Evolutionary conservation across 2,113 vertebrate genomes (phyloP).

Genomic region (Oryzias melastigma): DNA sequence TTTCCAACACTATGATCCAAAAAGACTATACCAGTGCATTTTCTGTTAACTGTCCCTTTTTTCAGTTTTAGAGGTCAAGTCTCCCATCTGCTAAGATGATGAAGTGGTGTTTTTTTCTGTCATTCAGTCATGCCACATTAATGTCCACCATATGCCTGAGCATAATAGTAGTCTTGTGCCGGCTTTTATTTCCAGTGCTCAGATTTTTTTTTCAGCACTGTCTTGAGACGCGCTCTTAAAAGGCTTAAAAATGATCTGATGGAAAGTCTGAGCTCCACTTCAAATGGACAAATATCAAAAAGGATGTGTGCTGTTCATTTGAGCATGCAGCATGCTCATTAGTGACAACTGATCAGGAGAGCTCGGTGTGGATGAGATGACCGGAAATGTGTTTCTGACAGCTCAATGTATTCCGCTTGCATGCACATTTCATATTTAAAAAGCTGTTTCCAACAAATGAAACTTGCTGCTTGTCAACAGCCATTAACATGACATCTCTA

Average conservation of each 20-base stretch:
- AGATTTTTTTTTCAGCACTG: conserved; percentile 37
- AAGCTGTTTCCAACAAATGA: conserved; percentile 40
- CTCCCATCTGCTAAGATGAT: conserved; percentile 26
- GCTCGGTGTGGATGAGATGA: conserved; percentile 9
- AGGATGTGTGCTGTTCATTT: conserved; percentile 7
- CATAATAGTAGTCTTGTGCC: conserved; percentile 30
- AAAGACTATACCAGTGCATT: too few relatives aligned
- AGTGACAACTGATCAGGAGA: conserved; percentile 29
- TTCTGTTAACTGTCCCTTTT: too few relatives aligned
- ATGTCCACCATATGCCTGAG: conserved; percentile 35
- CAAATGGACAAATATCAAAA: conserved; percentile 15
- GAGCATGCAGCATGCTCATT: conserved; percentile 13
- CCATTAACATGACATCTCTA: conserved; percentile 64
- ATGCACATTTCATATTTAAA: conserved; percentile 32
- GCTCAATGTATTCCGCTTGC: conserved; percentile 30
- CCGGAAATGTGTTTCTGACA: conserved; percentile 33
- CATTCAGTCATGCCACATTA: conserved; percentile 26
- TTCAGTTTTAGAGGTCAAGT: not conserved
- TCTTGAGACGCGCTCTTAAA: conserved; percentile 1
- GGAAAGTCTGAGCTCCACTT: not conserved
- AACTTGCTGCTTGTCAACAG: conserved; percentile 47
- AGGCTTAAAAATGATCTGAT: conserved; percentile 8
- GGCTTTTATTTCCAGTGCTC: conserved; percentile 35
- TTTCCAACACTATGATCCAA: too few relatives aligned
- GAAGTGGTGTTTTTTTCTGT: conserved; percentile 14